These are phyloP conservation scores for Dioctria rufipes DNA, from an alignment of 2,888 invertebrate genomes.

Conservation along the genomic window DNA sequence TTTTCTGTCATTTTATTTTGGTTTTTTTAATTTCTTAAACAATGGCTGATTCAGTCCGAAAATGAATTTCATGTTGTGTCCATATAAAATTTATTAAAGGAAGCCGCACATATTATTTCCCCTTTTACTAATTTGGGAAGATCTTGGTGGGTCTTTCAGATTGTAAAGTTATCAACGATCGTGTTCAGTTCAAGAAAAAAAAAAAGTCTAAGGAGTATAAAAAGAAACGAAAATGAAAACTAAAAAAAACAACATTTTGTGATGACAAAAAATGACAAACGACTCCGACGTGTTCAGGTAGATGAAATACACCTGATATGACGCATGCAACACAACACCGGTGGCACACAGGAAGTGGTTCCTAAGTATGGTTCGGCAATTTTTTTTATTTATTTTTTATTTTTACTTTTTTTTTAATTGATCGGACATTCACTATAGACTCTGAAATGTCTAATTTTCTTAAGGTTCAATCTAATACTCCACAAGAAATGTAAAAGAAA, in stretches of 20 bases:
- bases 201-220: neutral
- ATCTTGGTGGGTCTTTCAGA: slow-evolving; percentile 36
- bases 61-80: neutral
- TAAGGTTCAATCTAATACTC: neutral
- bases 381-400: slow-evolving; percentile 16
- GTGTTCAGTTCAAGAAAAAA: slow-evolving; percentile 4
- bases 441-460: slow-evolving; percentile 37
- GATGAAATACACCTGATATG: slow-evolving; percentile 51
- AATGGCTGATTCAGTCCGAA: slow-evolving; percentile 6
- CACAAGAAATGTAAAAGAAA: slow-evolving; percentile 32
- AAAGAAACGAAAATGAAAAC: neutral
- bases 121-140: slow-evolving; percentile 16
- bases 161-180: slow-evolving; percentile 22
- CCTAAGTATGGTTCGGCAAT: slow-evolving; percentile 50
- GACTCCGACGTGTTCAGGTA: slow-evolving; percentile 43
- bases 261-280: slow-evolving; percentile 26
- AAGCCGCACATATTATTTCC: slow-evolving; percentile 8
- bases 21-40: neutral
- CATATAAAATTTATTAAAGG: slow-evolving; percentile 20
- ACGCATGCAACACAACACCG: slow-evolving; percentile 53
- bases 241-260: neutral
- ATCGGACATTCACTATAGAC: slow-evolving; percentile 32
- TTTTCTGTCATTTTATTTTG: neutral
- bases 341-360: slow-evolving; percentile 55
- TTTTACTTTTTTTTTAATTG: slow-evolving; percentile 13